Base-by-base conservation (phyloP, 2,888 invertebrate species). In the Acheta domesticus region DNA sequence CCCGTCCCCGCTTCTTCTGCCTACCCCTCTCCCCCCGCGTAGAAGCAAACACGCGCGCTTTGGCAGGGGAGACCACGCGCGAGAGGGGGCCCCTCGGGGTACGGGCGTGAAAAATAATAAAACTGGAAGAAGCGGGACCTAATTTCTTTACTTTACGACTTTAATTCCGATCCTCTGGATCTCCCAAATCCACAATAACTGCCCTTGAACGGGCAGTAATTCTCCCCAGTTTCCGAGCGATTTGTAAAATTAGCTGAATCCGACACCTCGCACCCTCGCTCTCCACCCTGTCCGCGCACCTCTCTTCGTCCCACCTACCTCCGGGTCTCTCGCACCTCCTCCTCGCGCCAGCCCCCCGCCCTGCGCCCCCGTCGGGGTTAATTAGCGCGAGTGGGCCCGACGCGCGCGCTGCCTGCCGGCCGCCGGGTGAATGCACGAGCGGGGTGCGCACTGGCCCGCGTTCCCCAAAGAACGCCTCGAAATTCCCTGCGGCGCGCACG, bases 141-240 rank as follows among this genome's bases (percentile, higher is more conserved):
- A 62, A 62, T 62, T 62, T 16, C 62, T 62, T 62, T 62, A 62
- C 62, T 62, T 62, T 62, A 62, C 62, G 62, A n/a, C 62, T 62
- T 62, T 62, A 62, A 62, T 62, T 62, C 62, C 62, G 62, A 12
- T 62, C 3, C 16, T n/a, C 16, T 19, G 62, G 11, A 62, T 62
- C 14, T 62, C 16, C n/a, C 62, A 62, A 62, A 62, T 62, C 62
- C 62, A 62, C 62, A 62, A 62, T 62, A 62, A 62, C 62, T 14
- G 62, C 62, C 62, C 36, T 14, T 62, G 62, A 62, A n/a, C 14
- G 62, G 62, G 14, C 36, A 14, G 62, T 62, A 62, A 62, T 62
- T 62, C 62, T 62, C 4, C 16, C 4, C 36, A 3, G n/a, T 62
- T 62, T 62, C n/a, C 62, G 62, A n/a, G 62, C 16, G 16, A 14